Evolutionary conservation across 2,888 invertebrate species (phyloP), one percentile per base, ranked within the genome.

Genomic region (Blastobasis lacticolella): DNA sequence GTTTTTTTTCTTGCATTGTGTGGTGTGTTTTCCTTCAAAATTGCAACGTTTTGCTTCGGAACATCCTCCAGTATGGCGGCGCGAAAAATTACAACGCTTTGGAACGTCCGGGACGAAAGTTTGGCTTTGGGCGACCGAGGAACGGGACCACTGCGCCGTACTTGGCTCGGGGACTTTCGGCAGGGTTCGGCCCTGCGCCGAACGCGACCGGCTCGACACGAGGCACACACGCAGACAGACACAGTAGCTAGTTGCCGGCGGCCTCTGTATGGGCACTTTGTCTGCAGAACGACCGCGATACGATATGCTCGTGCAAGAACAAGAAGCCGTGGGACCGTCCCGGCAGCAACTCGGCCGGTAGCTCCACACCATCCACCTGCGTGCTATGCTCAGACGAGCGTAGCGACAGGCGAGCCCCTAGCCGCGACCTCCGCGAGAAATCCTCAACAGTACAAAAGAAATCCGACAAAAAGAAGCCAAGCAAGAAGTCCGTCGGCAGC

Each of bases 361-460:
- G 71, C 56, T 82, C 83, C 49, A 80, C 84, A 0, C 73, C 83
- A 0, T 84, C 86, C 45, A 85, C 83, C 54, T 85, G 84, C 64
- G 72, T 82, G 8, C 66, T 81, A 41, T 81, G 77, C 57, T 75
- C 78, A 23, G 82, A 81, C 60, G 80, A 68, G 23, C 57, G 58
- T 49, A 53, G 55, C n/a, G 53, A 50, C 47, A 54, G 55, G n/a
- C 59, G 49, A 48, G 45, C 54, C 9, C 56, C 70, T 54, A 67
- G 62, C 23, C 68, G 63, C 52, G 58, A 58, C 37, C 53, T 53
- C 54, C 63, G 63, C 70, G 76, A 69, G 69, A 75, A 78, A 72
- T n/a, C n/a, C n/a, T 74, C 76, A 23, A 56, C 61, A 38, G 46
- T 57, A 46, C 56, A 53, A 49, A 66, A 60, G 62, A 71, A 61